These are phyloP conservation scores for Procavia capensis DNA, from an alignment of 2,113 vertebrate species.

Conservation along the genomic window DNA sequence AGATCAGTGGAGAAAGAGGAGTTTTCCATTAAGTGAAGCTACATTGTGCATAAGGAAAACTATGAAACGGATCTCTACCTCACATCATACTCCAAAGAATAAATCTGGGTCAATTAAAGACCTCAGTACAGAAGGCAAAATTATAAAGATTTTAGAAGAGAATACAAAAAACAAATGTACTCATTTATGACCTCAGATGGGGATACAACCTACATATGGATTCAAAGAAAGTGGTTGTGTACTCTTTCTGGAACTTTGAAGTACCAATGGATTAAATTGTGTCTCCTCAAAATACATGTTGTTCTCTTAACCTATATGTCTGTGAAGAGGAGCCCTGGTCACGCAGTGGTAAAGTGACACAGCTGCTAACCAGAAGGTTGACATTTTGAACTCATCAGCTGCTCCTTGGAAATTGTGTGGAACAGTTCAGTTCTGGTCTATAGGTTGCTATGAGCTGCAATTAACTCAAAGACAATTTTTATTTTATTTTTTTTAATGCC, in stretches of 20 bases:
- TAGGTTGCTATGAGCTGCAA: too few species aligned
- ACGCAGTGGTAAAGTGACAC: too few species aligned
- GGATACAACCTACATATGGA: neutral
- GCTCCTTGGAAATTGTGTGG: too few species aligned
- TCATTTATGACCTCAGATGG: neutral
- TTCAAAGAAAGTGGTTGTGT: neutral
- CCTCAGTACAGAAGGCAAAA: constrained; percentile 20
- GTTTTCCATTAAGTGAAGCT: neutral
- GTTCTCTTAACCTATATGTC: too few species aligned
- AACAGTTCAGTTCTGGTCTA: too few species aligned
- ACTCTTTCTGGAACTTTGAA: neutral
- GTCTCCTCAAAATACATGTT: too few species aligned
- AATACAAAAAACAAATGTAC: neutral
- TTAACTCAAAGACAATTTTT: too few species aligned
- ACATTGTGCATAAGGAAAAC: constrained; percentile 14
- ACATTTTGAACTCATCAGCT: too few species aligned
- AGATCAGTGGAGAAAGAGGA: neutral
- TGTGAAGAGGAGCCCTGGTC: too few species aligned
- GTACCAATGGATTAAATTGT: too few species aligned
- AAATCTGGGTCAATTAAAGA: neutral
- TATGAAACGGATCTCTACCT: neutral
- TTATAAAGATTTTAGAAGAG: neutral
- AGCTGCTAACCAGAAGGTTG: too few species aligned
- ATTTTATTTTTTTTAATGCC: too few species aligned
- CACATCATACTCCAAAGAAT: neutral